Conservation (phyloP, 2,888 invertebrate species). For the Anagyrus pseudococci region DNA sequence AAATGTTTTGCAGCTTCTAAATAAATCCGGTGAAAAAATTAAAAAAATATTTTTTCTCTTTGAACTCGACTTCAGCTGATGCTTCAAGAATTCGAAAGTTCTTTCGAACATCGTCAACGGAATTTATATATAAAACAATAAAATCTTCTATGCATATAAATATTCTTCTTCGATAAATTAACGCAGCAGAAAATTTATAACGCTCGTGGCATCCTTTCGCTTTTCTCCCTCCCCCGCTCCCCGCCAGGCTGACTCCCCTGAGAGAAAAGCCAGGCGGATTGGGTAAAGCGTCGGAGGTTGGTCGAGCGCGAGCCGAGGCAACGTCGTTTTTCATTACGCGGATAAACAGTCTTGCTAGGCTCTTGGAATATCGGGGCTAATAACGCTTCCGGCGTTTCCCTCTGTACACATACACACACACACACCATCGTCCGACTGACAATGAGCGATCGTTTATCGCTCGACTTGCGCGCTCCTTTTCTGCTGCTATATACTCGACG, state of each 20-base stretch:
- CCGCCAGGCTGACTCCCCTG: neutral
- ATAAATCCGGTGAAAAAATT: too few relatives aligned
- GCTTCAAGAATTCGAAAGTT: too few relatives aligned
- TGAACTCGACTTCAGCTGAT: too few relatives aligned
- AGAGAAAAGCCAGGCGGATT: neutral
- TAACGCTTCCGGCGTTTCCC: slow-evolving; percentile 31
- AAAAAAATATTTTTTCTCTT: too few relatives aligned
- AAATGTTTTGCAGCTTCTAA: too few relatives aligned
- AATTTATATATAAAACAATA: too few relatives aligned
- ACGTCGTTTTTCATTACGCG: slow-evolving; percentile 33
- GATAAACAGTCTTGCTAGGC: slow-evolving; percentile 21
- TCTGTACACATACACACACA: neutral
- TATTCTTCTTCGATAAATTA: too few relatives aligned
- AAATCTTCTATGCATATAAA: too few relatives aligned
- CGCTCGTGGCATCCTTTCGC: too few relatives aligned
- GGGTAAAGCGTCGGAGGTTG: slow-evolving; percentile 28
- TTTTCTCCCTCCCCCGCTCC: neutral
- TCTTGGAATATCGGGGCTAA: slow-evolving; percentile 13
- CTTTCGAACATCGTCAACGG: too few relatives aligned
- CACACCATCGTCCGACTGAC: slow-evolving; percentile 11
- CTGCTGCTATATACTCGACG: neutral
- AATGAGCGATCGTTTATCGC: slow-evolving; percentile 27
- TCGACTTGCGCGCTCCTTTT: neutral
- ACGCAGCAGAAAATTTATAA: too few relatives aligned
- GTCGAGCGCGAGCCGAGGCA: neutral